Conservation (phyloP, 2,888 invertebrate genomes). For the Tanaodytes sp. region DNA sequence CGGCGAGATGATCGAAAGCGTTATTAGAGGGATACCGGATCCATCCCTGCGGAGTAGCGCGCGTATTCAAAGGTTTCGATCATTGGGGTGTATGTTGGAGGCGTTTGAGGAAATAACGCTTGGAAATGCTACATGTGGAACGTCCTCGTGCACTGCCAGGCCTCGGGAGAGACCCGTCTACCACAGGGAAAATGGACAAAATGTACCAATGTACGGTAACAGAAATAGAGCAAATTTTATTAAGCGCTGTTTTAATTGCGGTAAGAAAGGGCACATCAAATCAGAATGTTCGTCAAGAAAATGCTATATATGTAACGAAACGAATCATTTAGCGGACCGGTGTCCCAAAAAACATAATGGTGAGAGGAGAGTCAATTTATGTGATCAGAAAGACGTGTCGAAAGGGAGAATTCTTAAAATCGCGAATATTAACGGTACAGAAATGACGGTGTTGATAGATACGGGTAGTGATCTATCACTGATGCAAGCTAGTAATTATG, state of each 20-base stretch:
- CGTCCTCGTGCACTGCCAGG: no score
- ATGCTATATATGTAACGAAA: no score
- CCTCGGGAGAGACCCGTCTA: no score
- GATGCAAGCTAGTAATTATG: neutral
- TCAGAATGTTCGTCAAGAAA: constrained; percentile 27
- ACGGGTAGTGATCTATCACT: constrained; percentile 4
- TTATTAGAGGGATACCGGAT: constrained; percentile 10
- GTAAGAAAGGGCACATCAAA: neutral
- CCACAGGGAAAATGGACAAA: no score
- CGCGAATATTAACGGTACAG: no score
- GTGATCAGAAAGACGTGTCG: no score
- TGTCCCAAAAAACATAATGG: constrained; percentile 4
- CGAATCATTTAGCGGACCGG: neutral
- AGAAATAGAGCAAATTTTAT: no score
- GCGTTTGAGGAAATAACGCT: constrained; percentile 1
- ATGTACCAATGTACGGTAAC: no score
- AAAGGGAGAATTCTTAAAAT: no score
- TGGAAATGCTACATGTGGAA: no score
- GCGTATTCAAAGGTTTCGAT: neutral
- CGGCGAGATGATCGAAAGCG: neutral
- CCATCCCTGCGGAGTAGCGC: neutral
- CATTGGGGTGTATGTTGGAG: neutral
- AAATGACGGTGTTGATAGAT: neutral
- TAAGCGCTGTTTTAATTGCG: constrained; percentile 1
- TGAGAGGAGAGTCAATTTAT: no score